Conservation (phyloP, 2,888 invertebrate species). For the Antheraea assamensis region DNA sequence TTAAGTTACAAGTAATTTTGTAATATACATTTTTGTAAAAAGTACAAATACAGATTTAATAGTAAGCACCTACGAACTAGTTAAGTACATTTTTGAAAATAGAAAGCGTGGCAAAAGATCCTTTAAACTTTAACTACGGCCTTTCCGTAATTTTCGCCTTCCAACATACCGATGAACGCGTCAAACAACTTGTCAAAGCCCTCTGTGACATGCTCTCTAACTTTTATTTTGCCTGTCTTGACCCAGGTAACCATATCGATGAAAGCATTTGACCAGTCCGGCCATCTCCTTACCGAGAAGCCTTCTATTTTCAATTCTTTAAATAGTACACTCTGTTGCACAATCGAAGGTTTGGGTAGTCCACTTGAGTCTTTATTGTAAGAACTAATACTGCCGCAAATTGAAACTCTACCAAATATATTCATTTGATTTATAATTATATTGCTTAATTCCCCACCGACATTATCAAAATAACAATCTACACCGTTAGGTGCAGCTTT, state of each 20-base stretch:
- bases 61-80: background rate
- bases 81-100: background rate
- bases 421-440: constrained; percentile 83
- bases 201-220: constrained; percentile 82
- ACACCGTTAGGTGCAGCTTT: constrained; percentile 80
- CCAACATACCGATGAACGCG: constrained; percentile 80
- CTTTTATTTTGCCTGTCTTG: constrained; percentile 82
- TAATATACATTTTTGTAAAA: background rate
- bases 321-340: constrained; percentile 75
- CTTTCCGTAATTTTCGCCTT: constrained; percentile 63
- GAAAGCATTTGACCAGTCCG: constrained; percentile 78
- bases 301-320: constrained; percentile 79
- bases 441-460: constrained; percentile 83
- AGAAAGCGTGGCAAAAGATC: background rate
- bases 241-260: constrained; percentile 46
- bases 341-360: constrained; percentile 36
- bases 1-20: background rate
- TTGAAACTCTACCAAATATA: constrained; percentile 77
- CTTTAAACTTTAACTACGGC: constrained; percentile 79
- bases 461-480: constrained; percentile 89
- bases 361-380: constrained; percentile 68
- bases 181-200: constrained; percentile 85
- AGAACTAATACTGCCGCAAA: constrained; percentile 84
- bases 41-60: background rate
- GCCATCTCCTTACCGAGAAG: constrained; percentile 72